phyloP scores from a whole-genome alignment of 2,888 invertebrate species.

The Drosophila mettleri region DNA sequence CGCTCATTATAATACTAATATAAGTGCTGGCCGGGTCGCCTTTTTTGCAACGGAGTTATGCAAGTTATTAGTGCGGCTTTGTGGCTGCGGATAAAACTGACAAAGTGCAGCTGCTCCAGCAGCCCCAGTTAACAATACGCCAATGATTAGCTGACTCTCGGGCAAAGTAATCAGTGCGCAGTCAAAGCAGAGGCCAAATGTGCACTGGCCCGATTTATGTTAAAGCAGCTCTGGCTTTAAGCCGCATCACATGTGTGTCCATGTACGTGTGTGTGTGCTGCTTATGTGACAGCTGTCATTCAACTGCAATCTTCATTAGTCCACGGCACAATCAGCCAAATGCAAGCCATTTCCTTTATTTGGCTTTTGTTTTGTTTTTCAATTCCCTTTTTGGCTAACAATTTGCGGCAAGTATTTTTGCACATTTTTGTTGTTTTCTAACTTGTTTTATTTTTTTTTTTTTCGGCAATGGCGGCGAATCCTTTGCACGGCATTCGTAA shows the following conservation, averaged over 20 bases:
- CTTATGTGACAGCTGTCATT: slow-evolving; percentile 37
- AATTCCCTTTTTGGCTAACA: slow-evolving; percentile 32
- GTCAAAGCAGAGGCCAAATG: slow-evolving; percentile 23
- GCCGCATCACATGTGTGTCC: background rate
- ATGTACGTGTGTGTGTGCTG: background rate
- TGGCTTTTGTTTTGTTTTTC: slow-evolving; percentile 9
- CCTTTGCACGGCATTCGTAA: slow-evolving; percentile 58
- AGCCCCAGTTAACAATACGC: slow-evolving; percentile 52
- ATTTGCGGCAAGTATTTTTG: slow-evolving; percentile 33
- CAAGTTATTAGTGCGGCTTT: slow-evolving; percentile 60
- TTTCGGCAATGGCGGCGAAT: slow-evolving; percentile 19
- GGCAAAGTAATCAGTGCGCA: slow-evolving; percentile 45
- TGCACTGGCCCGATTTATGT: slow-evolving; percentile 38
- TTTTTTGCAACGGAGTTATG: slow-evolving; percentile 32
- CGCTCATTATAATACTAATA: slow-evolving; percentile 69
- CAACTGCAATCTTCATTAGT: slow-evolving; percentile 70
- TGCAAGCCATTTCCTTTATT: slow-evolving; percentile 40
- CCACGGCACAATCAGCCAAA: slow-evolving; percentile 68
- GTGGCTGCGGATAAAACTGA: slow-evolving; percentile 49
- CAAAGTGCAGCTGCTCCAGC: slow-evolving; percentile 38
- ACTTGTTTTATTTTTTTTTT: no score
- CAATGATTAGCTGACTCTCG: slow-evolving; percentile 53
- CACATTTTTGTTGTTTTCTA: slow-evolving; percentile 38
- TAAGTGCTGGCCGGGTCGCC: slow-evolving; percentile 17
- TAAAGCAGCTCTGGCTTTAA: slow-evolving; percentile 35